Conservation (phyloP, 2,888 invertebrate genomes). For the Eledona agricola region DNA sequence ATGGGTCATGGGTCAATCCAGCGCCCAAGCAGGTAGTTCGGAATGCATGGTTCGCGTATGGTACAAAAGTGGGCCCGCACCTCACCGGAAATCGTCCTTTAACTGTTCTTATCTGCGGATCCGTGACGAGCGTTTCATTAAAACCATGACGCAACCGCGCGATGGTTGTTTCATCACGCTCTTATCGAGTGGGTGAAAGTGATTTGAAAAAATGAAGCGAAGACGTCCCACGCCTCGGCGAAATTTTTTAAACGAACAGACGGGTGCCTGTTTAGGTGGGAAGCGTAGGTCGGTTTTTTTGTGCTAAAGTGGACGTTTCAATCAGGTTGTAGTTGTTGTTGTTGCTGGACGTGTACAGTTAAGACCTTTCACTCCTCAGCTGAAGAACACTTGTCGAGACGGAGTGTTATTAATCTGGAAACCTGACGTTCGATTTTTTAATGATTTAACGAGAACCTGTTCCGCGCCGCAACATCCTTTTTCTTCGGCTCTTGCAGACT, state of each 20-base stretch:
- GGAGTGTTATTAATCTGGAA: conserved; percentile 11
- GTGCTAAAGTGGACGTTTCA: too few relatives aligned
- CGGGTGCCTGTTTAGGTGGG: too few relatives aligned
- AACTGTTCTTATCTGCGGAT: conserved; percentile 20
- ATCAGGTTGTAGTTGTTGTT: too few relatives aligned
- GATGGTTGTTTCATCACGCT: not conserved
- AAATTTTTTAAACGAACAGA: conserved; percentile 1
- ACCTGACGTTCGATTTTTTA: conserved; percentile 8
- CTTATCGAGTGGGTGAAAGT: conserved; percentile 12
- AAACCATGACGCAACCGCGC: not conserved
- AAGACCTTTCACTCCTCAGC: conserved; percentile 23
- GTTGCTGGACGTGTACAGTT: conserved; percentile 21
- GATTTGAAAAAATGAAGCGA: conserved; percentile 4
- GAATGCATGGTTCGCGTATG: conserved; percentile 9
- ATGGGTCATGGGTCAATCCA: conserved; percentile 14
- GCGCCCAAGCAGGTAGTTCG: too few relatives aligned
- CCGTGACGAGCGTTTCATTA: conserved; percentile 25
- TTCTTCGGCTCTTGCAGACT: not conserved
- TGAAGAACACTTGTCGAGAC: conserved; percentile 6
- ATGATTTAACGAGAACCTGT: conserved; percentile 25
- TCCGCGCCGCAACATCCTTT: not conserved
- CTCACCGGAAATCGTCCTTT: conserved; percentile 20
- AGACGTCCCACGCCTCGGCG: not conserved
- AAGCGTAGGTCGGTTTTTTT: too few relatives aligned
- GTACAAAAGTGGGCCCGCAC: conserved; percentile 20